Conservation (phyloP, 2,888 invertebrate genomes). For the Podotricha telesiphe region DNA sequence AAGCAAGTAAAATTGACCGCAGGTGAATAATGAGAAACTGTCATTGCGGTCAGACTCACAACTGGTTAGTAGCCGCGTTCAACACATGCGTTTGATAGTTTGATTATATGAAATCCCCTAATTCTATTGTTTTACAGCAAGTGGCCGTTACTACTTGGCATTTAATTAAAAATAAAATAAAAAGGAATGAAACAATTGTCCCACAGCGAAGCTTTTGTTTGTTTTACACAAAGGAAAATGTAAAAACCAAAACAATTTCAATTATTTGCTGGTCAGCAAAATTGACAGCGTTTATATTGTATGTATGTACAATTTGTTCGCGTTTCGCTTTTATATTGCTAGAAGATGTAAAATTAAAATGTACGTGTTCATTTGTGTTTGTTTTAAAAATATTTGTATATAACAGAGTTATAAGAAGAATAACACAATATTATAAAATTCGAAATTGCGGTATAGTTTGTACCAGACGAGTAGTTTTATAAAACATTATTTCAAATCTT, state of each 20-base stretch:
- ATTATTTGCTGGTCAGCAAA: conserved; percentile 9
- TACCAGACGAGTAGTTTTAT: neutral
- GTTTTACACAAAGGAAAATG: conserved; percentile 9
- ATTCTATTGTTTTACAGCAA: neutral
- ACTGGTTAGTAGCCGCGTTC: neutral
- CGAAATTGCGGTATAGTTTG: neutral
- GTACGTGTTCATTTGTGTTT: neutral
- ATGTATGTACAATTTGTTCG: neutral
- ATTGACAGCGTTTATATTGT: neutral
- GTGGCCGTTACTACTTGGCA: neutral
- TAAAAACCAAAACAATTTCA: conserved; percentile 19
- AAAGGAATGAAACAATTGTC: conserved; percentile 11
- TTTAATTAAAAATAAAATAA: conserved; percentile 3
- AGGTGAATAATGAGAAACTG: neutral
- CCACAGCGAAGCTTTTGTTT: conserved; percentile 12
- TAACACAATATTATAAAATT: neutral
- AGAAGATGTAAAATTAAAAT: neutral
- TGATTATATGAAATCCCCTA: neutral
- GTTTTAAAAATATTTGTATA: neutral
- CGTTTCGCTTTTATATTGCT: neutral
- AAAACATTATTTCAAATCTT: no score
- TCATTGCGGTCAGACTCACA: neutral
- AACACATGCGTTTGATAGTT: neutral
- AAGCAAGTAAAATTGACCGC: neutral
- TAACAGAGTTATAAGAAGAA: neutral